Conservation (phyloP, 23 tunicate species). For the Halocynthia aurantium region DNA sequence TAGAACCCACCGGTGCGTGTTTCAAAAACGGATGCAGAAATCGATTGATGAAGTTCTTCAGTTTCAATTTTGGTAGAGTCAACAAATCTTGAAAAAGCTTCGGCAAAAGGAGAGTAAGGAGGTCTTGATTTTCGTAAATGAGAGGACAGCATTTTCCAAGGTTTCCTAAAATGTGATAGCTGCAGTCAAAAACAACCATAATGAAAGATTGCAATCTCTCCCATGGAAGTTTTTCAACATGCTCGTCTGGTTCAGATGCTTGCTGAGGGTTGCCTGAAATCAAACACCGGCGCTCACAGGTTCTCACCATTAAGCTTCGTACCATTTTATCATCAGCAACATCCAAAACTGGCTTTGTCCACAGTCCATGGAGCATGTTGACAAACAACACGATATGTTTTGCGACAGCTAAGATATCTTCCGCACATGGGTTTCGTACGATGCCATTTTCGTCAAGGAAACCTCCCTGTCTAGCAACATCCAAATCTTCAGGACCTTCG, state of each 20-base stretch:
- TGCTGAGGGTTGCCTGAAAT: constrained; percentile 8
- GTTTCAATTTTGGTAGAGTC: constrained; percentile 29
- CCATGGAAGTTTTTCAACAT: constrained; percentile 42
- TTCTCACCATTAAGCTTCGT: constrained; percentile 39
- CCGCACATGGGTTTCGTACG: constrained; percentile 37
- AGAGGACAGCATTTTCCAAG: constrained; percentile 37
- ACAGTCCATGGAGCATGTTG: constrained; percentile 30
- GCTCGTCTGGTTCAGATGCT: constrained; percentile 7
- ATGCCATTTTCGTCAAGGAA: constrained; percentile 18
- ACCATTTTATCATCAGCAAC: constrained; percentile 28
- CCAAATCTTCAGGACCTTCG: constrained; percentile 19
- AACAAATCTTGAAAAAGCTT: constrained; percentile 31
- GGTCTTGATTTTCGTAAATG: constrained; percentile 24
- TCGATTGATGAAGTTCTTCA: constrained; percentile 45
- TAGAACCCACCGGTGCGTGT: constrained; percentile 34
- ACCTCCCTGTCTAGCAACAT: constrained; percentile 19
- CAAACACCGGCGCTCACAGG: constrained; percentile 39
- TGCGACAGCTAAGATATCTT: constrained; percentile 21
- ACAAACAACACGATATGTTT: constrained; percentile 38
- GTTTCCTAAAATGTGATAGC: constrained; percentile 59
- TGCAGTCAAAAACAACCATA: constrained; percentile 22
- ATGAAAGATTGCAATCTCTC: constrained; percentile 58
- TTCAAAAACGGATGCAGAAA: constrained; percentile 47
- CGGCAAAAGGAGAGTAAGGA: constrained; percentile 22
- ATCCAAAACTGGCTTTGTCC: constrained; percentile 26